Evolutionary conservation across 2,888 invertebrate species (phyloP).

Genomic region (Hymenopus coronatus): DNA sequence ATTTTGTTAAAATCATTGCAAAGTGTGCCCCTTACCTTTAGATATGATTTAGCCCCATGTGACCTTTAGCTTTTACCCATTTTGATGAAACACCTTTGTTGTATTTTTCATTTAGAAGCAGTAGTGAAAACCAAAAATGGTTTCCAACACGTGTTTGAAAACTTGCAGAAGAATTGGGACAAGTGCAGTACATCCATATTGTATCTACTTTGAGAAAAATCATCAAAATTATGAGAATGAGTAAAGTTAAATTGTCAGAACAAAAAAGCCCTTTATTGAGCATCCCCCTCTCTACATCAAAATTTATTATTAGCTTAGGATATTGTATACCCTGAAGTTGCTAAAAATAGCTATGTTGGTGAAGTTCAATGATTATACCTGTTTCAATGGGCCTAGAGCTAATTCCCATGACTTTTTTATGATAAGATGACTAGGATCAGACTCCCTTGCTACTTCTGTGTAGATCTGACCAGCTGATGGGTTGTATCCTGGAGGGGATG

Average conservation of each 20-base stretch:
- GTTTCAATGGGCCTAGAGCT: slow-evolving; percentile 91
- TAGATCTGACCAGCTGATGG: slow-evolving; percentile 68
- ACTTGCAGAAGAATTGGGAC: not conserved
- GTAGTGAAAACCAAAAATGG: not conserved
- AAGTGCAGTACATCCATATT: not conserved
- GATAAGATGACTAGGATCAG: slow-evolving; percentile 78
- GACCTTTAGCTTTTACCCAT: not conserved
- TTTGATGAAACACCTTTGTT: not conserved
- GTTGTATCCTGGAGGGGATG: slow-evolving; percentile 83
- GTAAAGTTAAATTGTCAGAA: not conserved
- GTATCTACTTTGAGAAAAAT: not conserved
- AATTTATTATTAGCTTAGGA: too few relatives aligned
- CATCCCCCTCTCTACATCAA: too few relatives aligned
- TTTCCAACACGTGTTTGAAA: not conserved
- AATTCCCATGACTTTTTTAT: slow-evolving; percentile 97
- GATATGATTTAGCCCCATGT: not conserved
- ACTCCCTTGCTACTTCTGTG: slow-evolving; percentile 76
- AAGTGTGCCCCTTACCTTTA: not conserved
- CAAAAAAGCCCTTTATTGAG: too few relatives aligned
- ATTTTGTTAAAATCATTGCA: not conserved
- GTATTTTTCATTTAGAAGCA: not conserved
- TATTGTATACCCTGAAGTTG: too few relatives aligned
- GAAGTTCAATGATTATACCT: slow-evolving; percentile 53
- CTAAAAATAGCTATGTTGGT: too few relatives aligned
- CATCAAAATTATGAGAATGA: not conserved